Base-by-base conservation (phyloP, 2,113 vertebrate genomes). In the Sceloporus undulatus region DNA sequence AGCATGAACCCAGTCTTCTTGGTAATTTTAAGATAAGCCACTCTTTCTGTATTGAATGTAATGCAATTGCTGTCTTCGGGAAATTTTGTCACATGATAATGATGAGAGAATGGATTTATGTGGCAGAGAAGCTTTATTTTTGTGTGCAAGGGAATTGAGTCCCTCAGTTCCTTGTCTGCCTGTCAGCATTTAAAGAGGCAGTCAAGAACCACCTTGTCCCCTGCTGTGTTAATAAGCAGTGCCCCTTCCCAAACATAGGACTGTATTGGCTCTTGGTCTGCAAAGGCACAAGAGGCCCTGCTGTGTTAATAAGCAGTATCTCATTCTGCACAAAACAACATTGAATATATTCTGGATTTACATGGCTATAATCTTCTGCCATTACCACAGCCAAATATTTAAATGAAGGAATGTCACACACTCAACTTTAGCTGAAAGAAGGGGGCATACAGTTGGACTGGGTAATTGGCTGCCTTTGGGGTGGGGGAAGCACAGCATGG, bases 61-160 rank as follows among this genome's bases (percentile, higher is more conserved):
- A 79, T 40, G 91, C 70, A 25, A 29, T 0, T 0, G 42, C 65
- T 0, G 0, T 48, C 65, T 90, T 88, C 84, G 66, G 79, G 83
- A 80, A 88, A 18, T 2, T 86, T 89, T 70, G 78, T 10, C 14
- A 23, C 42, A 75, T 91, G 84, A 87, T 78, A 84, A 29, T 88
- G 40, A 56, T 14, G 1, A 79, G 54, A 38, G 82, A 34, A 66
- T 77, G 48, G 27, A 75, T 68, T 34, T 54, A 48, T 56, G 14
- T 89, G 68, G 27, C 40, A 75, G 34, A 59, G 34, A 59, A 21
- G 76, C 34, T 76, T 62, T 34, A 48, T 54, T 82, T 85, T 75
- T 68, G 13, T 40, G 76, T 66, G 56, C 34, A 56, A 66, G 56
- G 74, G 40, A 74, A 42, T 19, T 16, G 52, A n/a, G 71, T 56